Percentiles rank a stretch among this genome's conserved stretches.
Conservation (phyloP, 2,888 invertebrate species). For the Agrenia bidenticulata region DNA sequence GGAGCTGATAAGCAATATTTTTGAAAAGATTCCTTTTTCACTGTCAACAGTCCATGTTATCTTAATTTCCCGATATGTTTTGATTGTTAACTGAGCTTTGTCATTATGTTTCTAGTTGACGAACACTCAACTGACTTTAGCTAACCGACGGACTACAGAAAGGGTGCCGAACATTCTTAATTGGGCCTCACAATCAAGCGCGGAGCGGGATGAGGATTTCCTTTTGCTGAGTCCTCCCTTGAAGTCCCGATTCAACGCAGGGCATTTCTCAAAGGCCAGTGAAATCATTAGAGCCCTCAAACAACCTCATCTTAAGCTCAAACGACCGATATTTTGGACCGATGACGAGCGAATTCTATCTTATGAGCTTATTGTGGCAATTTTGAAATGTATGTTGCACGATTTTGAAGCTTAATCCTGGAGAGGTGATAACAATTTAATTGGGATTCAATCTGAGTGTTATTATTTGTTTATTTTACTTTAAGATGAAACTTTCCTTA, state of each 20-base stretch:
- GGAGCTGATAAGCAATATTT: too few relatives aligned
- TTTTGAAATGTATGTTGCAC: conserved; percentile 36
- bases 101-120: too few relatives aligned
- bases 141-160: too few relatives aligned
- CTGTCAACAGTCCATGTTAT: too few relatives aligned
- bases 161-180: too few relatives aligned
- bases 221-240: conserved; percentile 26
- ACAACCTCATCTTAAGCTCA: conserved; percentile 25
- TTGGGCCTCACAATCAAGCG: too few relatives aligned
- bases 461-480: background rate
- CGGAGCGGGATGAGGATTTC: background rate
- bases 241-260: conserved; percentile 40
- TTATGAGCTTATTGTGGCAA: conserved; percentile 45
- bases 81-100: too few relatives aligned
- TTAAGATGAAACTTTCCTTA: conserved; percentile 34
- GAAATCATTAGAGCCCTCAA: conserved; percentile 45
- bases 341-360: conserved; percentile 47
- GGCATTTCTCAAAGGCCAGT: conserved; percentile 43
- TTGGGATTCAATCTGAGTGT: too few relatives aligned
- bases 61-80: too few relatives aligned
- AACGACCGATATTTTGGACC: conserved; percentile 39
- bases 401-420: background rate
- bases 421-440: too few relatives aligned
- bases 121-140: too few relatives aligned
- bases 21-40: too few relatives aligned